Conservation (phyloP, 1,140 invertebrate species). For the Popillia japonica region DNA sequence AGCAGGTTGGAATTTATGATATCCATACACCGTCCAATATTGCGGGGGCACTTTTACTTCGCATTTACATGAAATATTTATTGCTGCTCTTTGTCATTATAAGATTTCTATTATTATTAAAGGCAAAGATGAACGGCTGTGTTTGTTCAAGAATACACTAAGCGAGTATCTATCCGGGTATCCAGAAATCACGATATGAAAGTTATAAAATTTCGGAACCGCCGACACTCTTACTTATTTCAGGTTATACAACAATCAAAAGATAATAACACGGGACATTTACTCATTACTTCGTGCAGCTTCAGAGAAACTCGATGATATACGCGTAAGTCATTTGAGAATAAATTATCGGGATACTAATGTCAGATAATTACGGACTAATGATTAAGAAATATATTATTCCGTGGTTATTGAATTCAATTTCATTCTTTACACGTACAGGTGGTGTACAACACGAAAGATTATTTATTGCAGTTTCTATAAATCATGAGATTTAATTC, state of each 20-base stretch:
- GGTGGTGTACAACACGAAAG: background rate
- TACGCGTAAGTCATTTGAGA: background rate
- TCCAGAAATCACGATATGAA: background rate
- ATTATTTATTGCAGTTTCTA: background rate
- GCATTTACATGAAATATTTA: background rate
- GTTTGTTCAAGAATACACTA: background rate
- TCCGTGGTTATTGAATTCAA: background rate
- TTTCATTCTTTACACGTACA: background rate
- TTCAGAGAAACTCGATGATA: background rate
- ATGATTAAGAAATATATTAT: background rate
- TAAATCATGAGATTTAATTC: background rate
- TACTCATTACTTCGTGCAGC: background rate
- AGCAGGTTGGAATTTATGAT: background rate
- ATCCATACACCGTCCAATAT: background rate
- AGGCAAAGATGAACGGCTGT: background rate
- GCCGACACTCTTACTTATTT: constrained; percentile 3
- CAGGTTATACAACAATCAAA: constrained; percentile 8
- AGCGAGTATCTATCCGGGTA: background rate
- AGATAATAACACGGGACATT: background rate
- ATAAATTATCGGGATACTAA: background rate
- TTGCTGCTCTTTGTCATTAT: background rate
- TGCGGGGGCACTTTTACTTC: background rate
- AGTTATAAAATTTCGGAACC: constrained; percentile 18
- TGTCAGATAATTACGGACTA: background rate
- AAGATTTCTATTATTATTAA: constrained; percentile 9